Conservation (phyloP, 2,113 vertebrate species). For the Lichenostomus cassidix region DNA sequence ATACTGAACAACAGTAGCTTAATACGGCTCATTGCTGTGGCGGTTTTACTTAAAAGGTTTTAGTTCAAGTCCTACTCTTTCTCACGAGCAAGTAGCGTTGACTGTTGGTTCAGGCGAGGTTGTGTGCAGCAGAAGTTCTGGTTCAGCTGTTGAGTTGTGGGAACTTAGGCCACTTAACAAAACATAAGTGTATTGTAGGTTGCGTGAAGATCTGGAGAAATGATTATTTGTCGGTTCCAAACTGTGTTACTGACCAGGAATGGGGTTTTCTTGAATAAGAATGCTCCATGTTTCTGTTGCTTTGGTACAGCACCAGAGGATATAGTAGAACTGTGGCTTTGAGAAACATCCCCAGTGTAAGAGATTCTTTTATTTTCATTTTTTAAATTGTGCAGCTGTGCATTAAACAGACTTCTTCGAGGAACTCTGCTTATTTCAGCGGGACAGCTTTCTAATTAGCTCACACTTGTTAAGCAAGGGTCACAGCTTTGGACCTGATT, state of each 20-base stretch:
- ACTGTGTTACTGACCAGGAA: neutral
- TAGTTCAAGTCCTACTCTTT: neutral
- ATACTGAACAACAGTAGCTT: neutral
- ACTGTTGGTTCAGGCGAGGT: neutral
- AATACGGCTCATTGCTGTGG: fast-evolving
- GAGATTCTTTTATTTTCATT: neutral
- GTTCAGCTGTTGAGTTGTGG: neutral
- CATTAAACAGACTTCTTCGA: neutral
- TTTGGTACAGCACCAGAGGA: neutral
- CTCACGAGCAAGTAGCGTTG: neutral
- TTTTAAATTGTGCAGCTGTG: neutral
- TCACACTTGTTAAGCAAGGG: neutral
- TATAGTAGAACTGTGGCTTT: neutral
- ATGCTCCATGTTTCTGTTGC: neutral
- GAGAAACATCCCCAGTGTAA: neutral
- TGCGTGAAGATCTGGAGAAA: neutral
- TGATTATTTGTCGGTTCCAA: neutral
- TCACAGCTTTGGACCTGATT: neutral
- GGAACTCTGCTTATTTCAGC: neutral
- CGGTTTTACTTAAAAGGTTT: neutral
- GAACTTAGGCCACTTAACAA: neutral
- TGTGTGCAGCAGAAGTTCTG: neutral
- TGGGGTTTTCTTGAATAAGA: neutral
- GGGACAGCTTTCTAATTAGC: neutral
- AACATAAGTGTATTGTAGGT: neutral